Percentiles rank a stretch among this genome's conserved stretches.
These are phyloP conservation scores for Temnothorax ravouxi DNA, from an alignment of 2,888 invertebrate genomes.

Conservation along the genomic window DNA sequence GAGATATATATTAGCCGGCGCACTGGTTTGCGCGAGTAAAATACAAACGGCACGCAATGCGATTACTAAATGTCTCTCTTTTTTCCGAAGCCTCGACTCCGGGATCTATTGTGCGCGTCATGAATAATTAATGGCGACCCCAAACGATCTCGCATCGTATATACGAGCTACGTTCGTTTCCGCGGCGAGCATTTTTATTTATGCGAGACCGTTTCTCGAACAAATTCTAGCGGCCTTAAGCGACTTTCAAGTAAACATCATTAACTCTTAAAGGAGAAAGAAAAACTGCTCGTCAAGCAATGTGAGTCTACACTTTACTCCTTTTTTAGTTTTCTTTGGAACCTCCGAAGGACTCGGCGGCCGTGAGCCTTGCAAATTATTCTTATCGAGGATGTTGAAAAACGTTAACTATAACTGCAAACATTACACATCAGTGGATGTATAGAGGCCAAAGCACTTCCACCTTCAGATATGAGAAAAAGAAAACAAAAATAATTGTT, in stretches of 20 bases:
- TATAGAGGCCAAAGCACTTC: background rate
- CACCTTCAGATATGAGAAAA: background rate
- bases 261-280: background rate
- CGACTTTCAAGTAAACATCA: background rate
- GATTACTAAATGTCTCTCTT: background rate
- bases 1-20: too few species aligned
- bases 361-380: background rate
- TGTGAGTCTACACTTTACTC: background rate
- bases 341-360: background rate
- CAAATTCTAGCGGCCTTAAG: background rate
- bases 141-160: background rate
- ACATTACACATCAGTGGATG: background rate
- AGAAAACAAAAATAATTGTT: background rate
- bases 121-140: conserved; percentile 21
- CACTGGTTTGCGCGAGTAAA: background rate
- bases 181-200: background rate
- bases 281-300: background rate
- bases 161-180: background rate
- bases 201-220: background rate
- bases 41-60: background rate
- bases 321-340: background rate
- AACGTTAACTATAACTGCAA: background rate
- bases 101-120: background rate
- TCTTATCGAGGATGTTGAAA: too few species aligned
- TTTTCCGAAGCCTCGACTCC: background rate